Conservation (phyloP, 2,888 invertebrate species). For the Hyppa rectilinea region DNA sequence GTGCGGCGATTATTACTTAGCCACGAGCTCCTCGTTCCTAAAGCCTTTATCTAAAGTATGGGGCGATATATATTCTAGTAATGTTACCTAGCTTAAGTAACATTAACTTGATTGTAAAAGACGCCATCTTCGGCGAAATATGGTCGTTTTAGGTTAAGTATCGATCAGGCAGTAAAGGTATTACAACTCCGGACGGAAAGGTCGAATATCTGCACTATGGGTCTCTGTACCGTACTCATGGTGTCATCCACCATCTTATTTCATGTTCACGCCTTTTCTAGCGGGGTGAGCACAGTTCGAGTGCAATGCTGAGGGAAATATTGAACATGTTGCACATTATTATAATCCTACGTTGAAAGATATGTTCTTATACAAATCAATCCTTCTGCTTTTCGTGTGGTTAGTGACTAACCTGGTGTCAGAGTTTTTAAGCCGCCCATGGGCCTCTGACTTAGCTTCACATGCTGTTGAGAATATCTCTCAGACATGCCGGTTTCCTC, state of each 20-base stretch:
- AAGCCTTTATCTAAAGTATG: too few relatives aligned
- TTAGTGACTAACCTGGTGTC: too few relatives aligned
- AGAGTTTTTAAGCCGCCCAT: too few relatives aligned
- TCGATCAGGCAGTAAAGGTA: slow-evolving; percentile 43
- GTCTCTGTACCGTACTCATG: slow-evolving; percentile 41
- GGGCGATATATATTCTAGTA: not conserved
- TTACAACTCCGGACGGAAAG: slow-evolving; percentile 49
- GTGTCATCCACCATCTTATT: slow-evolving; percentile 46
- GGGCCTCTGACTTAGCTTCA: too few relatives aligned
- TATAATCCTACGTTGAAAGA: not conserved
- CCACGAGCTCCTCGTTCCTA: too few relatives aligned
- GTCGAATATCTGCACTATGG: slow-evolving; percentile 47
- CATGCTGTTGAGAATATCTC: too few relatives aligned
- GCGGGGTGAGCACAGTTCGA: slow-evolving; percentile 14
- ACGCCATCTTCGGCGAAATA: slow-evolving; percentile 51
- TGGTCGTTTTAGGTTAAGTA: slow-evolving; percentile 54
- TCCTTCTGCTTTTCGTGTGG: too few relatives aligned
- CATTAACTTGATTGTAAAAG: slow-evolving; percentile 38
- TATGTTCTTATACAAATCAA: too few relatives aligned
- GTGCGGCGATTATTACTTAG: too few relatives aligned
- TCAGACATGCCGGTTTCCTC: too few relatives aligned
- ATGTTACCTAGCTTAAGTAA: not conserved
- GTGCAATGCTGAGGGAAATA: not conserved
- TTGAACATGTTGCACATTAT: not conserved
- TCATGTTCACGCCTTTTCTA: slow-evolving; percentile 26